Conservation (phyloP, 2,888 invertebrate genomes). For the Drosophila anomalata region DNA sequence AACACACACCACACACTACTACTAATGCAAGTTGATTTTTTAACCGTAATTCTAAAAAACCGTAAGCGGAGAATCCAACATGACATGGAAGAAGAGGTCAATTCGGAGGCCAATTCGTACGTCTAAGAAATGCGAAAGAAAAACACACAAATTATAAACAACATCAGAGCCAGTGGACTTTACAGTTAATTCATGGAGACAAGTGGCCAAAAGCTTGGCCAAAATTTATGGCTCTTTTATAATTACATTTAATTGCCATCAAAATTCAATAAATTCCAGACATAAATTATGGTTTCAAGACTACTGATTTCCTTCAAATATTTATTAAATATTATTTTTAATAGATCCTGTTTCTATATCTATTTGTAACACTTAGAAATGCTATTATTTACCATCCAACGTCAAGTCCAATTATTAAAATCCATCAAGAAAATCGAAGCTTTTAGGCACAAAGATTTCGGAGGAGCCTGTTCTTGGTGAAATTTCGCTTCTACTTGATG, state of each 20-base stretch:
- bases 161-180: constrained; percentile 55
- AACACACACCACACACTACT: constrained; percentile 23
- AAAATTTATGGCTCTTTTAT: constrained; percentile 43
- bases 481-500: constrained; percentile 54
- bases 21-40: constrained; percentile 11
- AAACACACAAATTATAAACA: not conserved
- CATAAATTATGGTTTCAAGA: not conserved
- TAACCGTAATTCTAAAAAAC: constrained; percentile 53
- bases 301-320: not conserved
- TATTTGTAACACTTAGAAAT: not conserved
- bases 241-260: constrained; percentile 67
- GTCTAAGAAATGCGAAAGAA: constrained; percentile 3
- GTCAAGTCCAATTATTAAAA: constrained; percentile 34
- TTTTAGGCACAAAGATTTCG: constrained; percentile 4
- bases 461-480: constrained; percentile 76
- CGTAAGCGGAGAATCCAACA: constrained; percentile 62
- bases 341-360: not conserved
- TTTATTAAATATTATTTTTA: no score
- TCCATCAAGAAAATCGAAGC: constrained; percentile 47
- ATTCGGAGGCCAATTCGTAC: constrained; percentile 59
- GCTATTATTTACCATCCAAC: constrained; percentile 67
- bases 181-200: constrained; percentile 53
- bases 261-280: constrained; percentile 27
- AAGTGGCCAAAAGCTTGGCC: constrained; percentile 46
- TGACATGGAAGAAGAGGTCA: constrained; percentile 60